Evolutionary conservation across 2,113 vertebrate species (phyloP), one percentile per base, ranked within the genome.

Genomic region (Lipophrys pholis): DNA sequence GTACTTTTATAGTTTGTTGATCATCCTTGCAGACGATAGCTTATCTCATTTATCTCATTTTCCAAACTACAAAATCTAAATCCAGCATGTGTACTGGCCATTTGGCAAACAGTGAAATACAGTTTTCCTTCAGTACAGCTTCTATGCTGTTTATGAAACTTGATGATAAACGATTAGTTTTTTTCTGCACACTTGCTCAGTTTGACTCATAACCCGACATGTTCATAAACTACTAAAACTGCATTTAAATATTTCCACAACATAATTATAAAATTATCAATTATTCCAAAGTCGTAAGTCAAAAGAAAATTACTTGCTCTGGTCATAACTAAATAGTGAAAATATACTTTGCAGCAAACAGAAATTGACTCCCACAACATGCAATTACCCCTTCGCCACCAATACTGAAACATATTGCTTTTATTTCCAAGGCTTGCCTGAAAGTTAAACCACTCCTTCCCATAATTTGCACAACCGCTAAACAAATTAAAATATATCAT

Each of bases 1-100:
- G 16, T 41, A 65, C 59, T 64, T 63, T 68, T 39, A 48, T 45
- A 41, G 11, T 73, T 69, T 80, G 42, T 69, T 53, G 49, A 68
- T 68, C 42, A 53, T 54, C 11, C 38, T 50, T 52, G 16, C 55
- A 35, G 46, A 76, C 56, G 35, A 30, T n/a, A n/a, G 11, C 57
- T 30, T 41, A 8, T 60, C 14, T 42, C 15, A 70, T 65, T 67
- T 51, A 58, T 68, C 40, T 4, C 21, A 30, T 12, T 21, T 17
- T 48, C 10, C 15, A 41, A 59, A 35, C 16, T 61, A 11, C 6
- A 5, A 53, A 64, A 52, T 52, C 9, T 67, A 21, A 4, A 38
- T 8, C 6, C 11, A 41, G 5, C 7, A n/a, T 54, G 17, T 49
- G 39, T 45, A 40, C 9, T 21, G 10, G 38, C 5, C 9, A 50